Evolutionary conservation across 1,140 invertebrate genomes (phyloP), one percentile per base, ranked within the genome.

Genomic region (Lordiphosa stackelbergi): DNA sequence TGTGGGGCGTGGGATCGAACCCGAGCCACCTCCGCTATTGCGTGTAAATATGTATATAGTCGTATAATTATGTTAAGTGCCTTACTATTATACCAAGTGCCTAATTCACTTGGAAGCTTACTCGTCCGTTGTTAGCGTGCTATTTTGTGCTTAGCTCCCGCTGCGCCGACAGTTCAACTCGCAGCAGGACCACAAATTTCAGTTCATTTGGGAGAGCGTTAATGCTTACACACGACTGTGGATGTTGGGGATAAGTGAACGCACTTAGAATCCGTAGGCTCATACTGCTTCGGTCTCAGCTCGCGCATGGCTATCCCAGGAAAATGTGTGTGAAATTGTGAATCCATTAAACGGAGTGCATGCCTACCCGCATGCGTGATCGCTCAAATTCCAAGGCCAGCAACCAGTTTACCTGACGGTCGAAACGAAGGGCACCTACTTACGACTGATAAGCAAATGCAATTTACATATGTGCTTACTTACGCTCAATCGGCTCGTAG

Each of bases 81-180:
- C 28, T 45, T 45, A 45, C 24, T 13, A 45, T 31, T 45, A 45
- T 13, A 12, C 42, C 11, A 45, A 45, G 42, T 31, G 22, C 24
- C 22, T 24, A 24, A 24, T 24, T 24, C 22, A 24, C 22, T 24
- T 24, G 22, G 5, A 24, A 24, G 22, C 22, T 24, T 5, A 24
- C 22, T 5, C 5, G 28, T 31, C 7, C 28, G 28, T 31, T 31
- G 28, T 7, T 31, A 8, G 28, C 7, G 5, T 5, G 24, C 24
- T 28, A 28, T 28, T 28, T 28, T 28, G 24, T 28, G 24, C 24
- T 28, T 31, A 8, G 3, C 24, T 4, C 43, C 28, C 19, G 43
- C 43, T 46, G 43, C 11, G 43, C n/a, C 24, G 22, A 11, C 28
- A 45, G 42, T 45, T 45, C 42, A 46, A 46, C 5, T 13, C 43